These are phyloP conservation scores for Casuarius casuarius DNA, from an alignment of 2,113 vertebrate species.

Conservation along the genomic window DNA sequence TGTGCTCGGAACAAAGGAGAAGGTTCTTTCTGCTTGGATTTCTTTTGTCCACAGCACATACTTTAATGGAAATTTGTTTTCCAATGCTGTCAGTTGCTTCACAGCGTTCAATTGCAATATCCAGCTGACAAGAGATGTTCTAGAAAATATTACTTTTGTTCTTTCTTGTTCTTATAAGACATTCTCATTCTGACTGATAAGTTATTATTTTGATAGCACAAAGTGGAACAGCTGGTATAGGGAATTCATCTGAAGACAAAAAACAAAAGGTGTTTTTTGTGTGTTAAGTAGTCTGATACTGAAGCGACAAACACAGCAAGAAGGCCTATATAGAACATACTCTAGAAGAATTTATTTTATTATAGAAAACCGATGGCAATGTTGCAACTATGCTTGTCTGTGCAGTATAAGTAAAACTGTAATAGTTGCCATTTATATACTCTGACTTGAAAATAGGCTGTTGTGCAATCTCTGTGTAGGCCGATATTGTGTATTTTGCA, in stretches of 20 bases:
- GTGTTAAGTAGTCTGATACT: background rate
- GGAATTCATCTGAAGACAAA: background rate
- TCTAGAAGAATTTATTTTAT: background rate
- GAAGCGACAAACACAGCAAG: background rate
- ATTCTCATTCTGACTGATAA: background rate
- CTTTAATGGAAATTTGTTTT: background rate
- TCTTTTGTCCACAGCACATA: background rate
- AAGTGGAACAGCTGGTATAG: background rate
- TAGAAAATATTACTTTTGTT: background rate
- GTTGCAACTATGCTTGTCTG: background rate
- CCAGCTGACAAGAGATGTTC: background rate
- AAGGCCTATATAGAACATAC: background rate
- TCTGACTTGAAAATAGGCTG: background rate
- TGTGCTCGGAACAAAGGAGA: background rate
- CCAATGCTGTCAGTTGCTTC: background rate
- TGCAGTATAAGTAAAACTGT: background rate
- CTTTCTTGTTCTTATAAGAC: background rate
- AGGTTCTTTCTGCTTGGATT: background rate
- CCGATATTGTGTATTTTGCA: conserved; percentile 2
- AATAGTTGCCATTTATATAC: conserved; percentile 16
- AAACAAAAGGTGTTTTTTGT: background rate
- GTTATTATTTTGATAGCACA: background rate
- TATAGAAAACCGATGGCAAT: background rate
- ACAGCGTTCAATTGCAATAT: background rate
- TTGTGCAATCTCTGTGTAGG: background rate